Conservation (phyloP, 2,113 vertebrate species). For the Mastomys natalensis region DNA sequence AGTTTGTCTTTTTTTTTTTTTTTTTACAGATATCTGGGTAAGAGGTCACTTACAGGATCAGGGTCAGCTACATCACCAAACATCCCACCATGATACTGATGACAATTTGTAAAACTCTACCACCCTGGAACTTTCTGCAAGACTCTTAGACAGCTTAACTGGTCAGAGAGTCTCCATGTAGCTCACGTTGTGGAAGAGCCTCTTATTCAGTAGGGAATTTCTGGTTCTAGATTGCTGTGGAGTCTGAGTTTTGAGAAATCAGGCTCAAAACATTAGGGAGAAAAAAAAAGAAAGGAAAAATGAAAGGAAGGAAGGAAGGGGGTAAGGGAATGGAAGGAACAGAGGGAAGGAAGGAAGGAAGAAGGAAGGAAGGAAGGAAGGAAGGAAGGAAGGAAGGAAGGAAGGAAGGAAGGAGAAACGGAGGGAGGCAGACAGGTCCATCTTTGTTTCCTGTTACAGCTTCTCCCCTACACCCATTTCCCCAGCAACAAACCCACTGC, state of each 20-base stretch:
- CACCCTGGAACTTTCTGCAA: neutral
- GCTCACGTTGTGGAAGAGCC: neutral
- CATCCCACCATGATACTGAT: neutral
- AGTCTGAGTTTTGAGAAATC: neutral
- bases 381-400: too few relatives aligned
- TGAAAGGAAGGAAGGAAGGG: neutral
- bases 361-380: neutral
- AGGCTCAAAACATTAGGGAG: neutral
- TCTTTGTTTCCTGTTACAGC: neutral
- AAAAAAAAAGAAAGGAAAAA: too few relatives aligned
- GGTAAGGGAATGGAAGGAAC: accelerated
- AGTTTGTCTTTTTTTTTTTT: neutral
- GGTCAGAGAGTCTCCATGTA: neutral
- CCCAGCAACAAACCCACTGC: neutral
- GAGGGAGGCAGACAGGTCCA: neutral
- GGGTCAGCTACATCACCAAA: neutral
- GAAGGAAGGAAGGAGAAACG: too few relatives aligned
- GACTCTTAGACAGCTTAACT: neutral
- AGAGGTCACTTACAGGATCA: neutral
- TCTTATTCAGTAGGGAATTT: neutral
- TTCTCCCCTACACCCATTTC: neutral
- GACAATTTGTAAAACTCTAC: neutral
- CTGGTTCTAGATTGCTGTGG: neutral
- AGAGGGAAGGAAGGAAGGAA: too few relatives aligned
- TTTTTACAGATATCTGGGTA: neutral